Evolutionary conservation across 2,888 invertebrate species (phyloP).

Genomic region (Acrobasis suavella): DNA sequence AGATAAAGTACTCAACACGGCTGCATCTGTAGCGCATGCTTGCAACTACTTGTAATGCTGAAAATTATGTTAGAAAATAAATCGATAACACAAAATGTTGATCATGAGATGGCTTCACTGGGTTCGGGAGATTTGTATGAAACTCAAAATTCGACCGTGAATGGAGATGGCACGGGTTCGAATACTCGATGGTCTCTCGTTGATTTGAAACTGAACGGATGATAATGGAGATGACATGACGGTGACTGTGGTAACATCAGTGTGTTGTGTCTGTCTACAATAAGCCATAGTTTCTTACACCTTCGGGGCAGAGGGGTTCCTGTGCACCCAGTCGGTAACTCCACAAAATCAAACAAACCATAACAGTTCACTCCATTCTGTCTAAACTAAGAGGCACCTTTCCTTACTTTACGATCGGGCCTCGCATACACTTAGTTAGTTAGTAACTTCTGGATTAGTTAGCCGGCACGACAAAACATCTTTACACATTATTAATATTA

Average conservation of each 20-base stretch:
- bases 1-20: conserved; percentile 11
- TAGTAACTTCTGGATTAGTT: conserved; percentile 37
- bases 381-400: conserved; percentile 17
- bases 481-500: conserved; percentile 35
- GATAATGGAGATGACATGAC: conserved; percentile 52
- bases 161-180: conserved; percentile 43
- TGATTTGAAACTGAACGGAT: conserved; percentile 36
- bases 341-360: conserved; percentile 32
- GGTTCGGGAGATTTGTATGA: conserved; percentile 44
- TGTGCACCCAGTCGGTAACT: conserved; percentile 18
- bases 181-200: conserved; percentile 39
- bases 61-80: conserved; percentile 63
- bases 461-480: conserved; percentile 53
- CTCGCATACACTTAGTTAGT: conserved; percentile 19
- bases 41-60: conserved; percentile 61
- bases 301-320: conserved; percentile 13
- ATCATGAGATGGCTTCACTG: conserved; percentile 67
- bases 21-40: conserved; percentile 52
- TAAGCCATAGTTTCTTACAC: conserved; percentile 39
- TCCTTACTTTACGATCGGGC: not conserved
- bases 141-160: conserved; percentile 55
- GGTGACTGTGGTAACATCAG: conserved; percentile 59
- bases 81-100: conserved; percentile 68
- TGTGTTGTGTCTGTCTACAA: conserved; percentile 71
- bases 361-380: conserved; percentile 28